These are phyloP conservation scores for Scortum barcoo DNA, from an alignment of 2,113 vertebrate genomes.

Conservation along the genomic window DNA sequence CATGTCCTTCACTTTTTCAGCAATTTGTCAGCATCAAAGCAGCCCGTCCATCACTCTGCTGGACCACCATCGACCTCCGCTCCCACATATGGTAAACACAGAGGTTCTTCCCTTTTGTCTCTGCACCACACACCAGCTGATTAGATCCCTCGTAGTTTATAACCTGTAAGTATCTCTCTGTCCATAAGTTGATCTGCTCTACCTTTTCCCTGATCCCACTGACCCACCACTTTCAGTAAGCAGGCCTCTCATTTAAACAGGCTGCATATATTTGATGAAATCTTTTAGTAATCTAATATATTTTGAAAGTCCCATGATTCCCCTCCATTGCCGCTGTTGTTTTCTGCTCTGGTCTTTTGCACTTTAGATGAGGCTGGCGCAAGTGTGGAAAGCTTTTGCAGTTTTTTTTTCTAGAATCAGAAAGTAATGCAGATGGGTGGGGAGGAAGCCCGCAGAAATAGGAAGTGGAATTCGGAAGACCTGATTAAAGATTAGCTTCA, in stretches of 20 bases:
- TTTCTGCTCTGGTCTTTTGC: conserved; percentile 18
- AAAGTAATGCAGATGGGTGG: conserved; percentile 63
- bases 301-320: conserved; percentile 43
- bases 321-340: conserved; percentile 25
- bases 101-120: conserved; percentile 1
- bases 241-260: conserved; percentile 38
- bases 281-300: conserved; percentile 60
- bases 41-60: conserved; percentile 55
- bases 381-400: conserved; percentile 23
- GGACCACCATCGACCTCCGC: conserved; percentile 40
- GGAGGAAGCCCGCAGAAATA: conserved; percentile 74
- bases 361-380: conserved; percentile 4
- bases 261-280: conserved; percentile 31
- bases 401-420: conserved; percentile 39
- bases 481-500: conserved; percentile 79
- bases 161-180: no score
- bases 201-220: conserved; percentile 2
- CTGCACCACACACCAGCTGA: background rate
- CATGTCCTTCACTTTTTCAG: conserved; percentile 61
- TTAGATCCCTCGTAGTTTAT: background rate
- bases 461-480: conserved; percentile 73
- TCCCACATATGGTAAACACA: conserved; percentile 72
- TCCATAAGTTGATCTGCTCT: background rate
- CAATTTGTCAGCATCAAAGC: conserved; percentile 51
- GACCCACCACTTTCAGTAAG: background rate